A percentile compares a stretch with the other conserved stretches of the same genome.
Evolutionary conservation across 2,888 invertebrate genomes (phyloP).

Genomic region (Odontomyia ornata): DNA sequence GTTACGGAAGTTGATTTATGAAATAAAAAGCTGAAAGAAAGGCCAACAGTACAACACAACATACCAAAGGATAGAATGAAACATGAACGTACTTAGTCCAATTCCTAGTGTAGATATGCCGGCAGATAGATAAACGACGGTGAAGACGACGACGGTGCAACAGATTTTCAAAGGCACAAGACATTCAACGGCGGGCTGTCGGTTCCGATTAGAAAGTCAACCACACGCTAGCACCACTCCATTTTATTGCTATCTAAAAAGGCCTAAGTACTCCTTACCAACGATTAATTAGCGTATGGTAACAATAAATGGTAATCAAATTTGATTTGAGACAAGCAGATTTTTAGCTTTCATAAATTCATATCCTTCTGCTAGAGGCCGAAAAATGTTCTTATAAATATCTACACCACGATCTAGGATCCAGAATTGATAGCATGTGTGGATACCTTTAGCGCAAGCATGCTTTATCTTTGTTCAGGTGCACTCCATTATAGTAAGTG

Average conservation of each 20-base stretch:
- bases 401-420: too few relatives aligned
- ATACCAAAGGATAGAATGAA: background rate
- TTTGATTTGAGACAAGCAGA: too few relatives aligned
- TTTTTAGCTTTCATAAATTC: too few relatives aligned
- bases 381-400: too few relatives aligned
- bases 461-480: background rate
- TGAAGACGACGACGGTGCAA: slow-evolving; percentile 15
- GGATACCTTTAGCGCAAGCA: background rate
- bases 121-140: slow-evolving; percentile 31
- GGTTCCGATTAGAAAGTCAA: slow-evolving; percentile 29
- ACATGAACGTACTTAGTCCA: slow-evolving; percentile 32
- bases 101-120: slow-evolving; percentile 12
- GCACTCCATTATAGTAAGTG: slow-evolving; percentile 20
- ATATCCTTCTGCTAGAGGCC: too few relatives aligned
- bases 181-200: slow-evolving; percentile 14
- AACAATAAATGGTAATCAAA: too few relatives aligned
- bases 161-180: slow-evolving; percentile 30
- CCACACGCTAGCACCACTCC: slow-evolving; percentile 8
- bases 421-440: background rate
- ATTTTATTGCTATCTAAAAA: too few relatives aligned
- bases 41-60: slow-evolving; percentile 20
- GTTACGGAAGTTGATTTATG: slow-evolving; percentile 43
- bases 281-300: too few relatives aligned
- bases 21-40: slow-evolving; percentile 28
- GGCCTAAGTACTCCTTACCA: too few relatives aligned